Conservation (phyloP, 2,797 vertebrate species). For the Lepidocolaptes lacrymiger region DNA sequence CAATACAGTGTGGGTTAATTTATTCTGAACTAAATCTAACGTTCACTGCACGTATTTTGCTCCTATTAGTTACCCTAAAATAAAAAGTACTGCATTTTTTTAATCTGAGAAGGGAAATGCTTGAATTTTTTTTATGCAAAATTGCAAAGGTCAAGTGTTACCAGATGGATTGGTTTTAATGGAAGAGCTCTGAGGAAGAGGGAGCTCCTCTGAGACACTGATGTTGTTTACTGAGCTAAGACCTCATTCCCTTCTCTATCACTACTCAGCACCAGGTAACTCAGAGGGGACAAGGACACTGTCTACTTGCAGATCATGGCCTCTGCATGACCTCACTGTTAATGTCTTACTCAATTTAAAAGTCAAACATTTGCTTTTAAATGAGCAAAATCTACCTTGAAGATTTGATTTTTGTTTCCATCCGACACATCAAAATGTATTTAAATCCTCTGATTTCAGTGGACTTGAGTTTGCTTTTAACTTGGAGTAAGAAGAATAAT, state of each 20-base stretch:
- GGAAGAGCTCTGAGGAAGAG: neutral
- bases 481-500: neutral
- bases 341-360: neutral
- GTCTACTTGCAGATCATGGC: neutral
- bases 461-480: neutral
- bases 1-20: neutral
- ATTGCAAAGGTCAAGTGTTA: neutral
- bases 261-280: neutral
- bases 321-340: neutral
- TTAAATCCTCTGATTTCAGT: neutral
- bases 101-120: neutral
- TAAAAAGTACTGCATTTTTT: neutral
- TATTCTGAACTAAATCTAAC: neutral
- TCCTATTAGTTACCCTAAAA: neutral
- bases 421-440: neutral
- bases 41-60: neutral
- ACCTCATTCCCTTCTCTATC: neutral
- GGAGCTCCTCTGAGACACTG: neutral
- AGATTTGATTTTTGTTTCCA: neutral
- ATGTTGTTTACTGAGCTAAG: neutral
- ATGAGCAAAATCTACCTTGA: neutral
- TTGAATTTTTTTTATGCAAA: neutral
- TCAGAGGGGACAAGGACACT: neutral
- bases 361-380: neutral
- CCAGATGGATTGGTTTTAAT: neutral